Percentiles rank a stretch among this genome's conserved stretches.
Evolutionary conservation across 2,797 vertebrate species (phyloP).

Genomic region (Avahi laniger): DNA sequence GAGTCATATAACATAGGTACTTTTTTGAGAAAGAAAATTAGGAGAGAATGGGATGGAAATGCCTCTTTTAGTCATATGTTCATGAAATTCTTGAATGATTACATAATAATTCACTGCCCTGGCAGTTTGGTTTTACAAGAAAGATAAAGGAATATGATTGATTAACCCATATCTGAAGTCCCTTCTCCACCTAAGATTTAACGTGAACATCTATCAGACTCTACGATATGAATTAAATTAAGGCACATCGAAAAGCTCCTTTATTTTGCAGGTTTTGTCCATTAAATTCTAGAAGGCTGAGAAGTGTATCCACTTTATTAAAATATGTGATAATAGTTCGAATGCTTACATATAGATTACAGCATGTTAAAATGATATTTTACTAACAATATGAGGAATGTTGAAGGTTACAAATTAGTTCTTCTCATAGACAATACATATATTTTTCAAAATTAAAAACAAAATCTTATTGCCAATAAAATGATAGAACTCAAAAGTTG

Average conservation of each 20-base stretch:
- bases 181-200: background rate
- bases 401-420: background rate
- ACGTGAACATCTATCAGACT: background rate
- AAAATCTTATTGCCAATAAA: background rate
- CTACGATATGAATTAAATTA: background rate
- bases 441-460: slow-evolving; percentile 33
- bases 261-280: background rate
- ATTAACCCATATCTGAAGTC: background rate
- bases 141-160: background rate
- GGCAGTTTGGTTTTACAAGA: background rate
- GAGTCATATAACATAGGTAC: background rate
- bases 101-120: background rate
- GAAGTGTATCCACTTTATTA: background rate
- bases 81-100: background rate
- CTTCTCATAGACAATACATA: background rate
- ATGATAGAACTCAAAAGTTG: background rate
- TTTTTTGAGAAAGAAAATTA: background rate
- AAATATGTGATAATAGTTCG: background rate
- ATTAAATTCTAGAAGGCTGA: background rate
- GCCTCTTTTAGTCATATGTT: background rate
- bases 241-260: background rate
- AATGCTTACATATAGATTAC: background rate
- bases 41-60: background rate
- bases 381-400: background rate
- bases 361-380: background rate